A percentile compares a stretch with the other conserved stretches of the same genome.
Evolutionary conservation across 2,113 vertebrate species (phyloP).

Genomic region (Pterophyllum scalare): DNA sequence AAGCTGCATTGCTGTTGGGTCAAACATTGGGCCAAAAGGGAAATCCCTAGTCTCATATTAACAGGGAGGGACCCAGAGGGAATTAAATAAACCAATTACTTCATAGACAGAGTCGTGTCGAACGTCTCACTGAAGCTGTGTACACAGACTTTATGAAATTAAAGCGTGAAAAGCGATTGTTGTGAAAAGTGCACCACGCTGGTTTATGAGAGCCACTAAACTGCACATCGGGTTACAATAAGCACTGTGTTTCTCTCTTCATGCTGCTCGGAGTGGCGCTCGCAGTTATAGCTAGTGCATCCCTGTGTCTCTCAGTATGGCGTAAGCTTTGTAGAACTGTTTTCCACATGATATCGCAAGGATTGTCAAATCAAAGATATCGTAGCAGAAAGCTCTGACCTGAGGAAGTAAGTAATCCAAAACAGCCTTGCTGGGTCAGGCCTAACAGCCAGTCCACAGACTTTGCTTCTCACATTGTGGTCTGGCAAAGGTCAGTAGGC

Average conservation of each 20-base stretch:
- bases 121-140: conserved; percentile 49
- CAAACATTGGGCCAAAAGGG: conserved; percentile 40
- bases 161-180: conserved; percentile 54
- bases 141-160: conserved; percentile 27
- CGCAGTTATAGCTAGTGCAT: conserved; percentile 29
- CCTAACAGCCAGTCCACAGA: conserved; percentile 9
- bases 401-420: conserved; percentile 36
- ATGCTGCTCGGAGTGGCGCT: conserved; percentile 38
- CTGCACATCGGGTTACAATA: conserved; percentile 34
- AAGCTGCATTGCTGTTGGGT: conserved; percentile 43
- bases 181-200: conserved; percentile 45
- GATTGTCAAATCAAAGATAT: conserved; percentile 30
- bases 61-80: conserved; percentile 39
- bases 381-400: conserved; percentile 22
- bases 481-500: conserved; percentile 20
- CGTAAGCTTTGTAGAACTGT: conserved; percentile 27
- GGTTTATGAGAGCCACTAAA: conserved; percentile 50
- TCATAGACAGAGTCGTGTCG: conserved; percentile 33
- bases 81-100: conserved; percentile 49
- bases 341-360: conserved; percentile 1
- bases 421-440: conserved; percentile 34
- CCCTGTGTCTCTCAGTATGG: conserved; percentile 35
- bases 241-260: conserved; percentile 44
- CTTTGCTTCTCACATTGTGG: conserved; percentile 30
- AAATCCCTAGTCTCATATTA: conserved; percentile 57